These are phyloP conservation scores for Trimorus sp. DNA, from an alignment of 2,888 invertebrate species.

Conservation along the genomic window DNA sequence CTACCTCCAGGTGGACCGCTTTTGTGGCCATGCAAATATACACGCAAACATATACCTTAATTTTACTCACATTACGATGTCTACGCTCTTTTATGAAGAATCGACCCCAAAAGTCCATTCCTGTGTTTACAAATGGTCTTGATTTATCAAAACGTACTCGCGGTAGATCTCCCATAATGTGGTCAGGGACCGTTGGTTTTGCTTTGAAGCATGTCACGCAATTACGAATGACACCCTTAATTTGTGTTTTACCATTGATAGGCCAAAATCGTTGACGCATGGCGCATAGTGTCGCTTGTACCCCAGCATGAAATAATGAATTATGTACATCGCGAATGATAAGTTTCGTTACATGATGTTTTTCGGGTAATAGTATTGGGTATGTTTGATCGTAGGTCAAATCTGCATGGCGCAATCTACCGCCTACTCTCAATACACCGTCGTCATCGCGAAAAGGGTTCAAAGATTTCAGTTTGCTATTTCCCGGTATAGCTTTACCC, in stretches of 20 bases:
- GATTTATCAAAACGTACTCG: neutral
- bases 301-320: slow-evolving; percentile 43
- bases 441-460: neutral
- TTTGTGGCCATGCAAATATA: slow-evolving; percentile 38
- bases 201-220: slow-evolving; percentile 36
- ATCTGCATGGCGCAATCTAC: slow-evolving; percentile 44
- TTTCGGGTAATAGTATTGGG: slow-evolving; percentile 50
- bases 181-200: neutral
- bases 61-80: slow-evolving; percentile 19
- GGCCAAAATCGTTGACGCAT: slow-evolving; percentile 53
- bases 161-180: neutral
- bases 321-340: slow-evolving; percentile 35
- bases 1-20: slow-evolving; percentile 60
- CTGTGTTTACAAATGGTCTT: neutral
- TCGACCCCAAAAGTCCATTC: neutral
- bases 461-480: neutral
- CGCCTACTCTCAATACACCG: slow-evolving; percentile 43
- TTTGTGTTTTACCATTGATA: slow-evolving; percentile 44
- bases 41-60: slow-evolving; percentile 51
- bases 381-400: slow-evolving; percentile 38
- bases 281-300: slow-evolving; percentile 48
- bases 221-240: slow-evolving; percentile 32
- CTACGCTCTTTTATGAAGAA: neutral
- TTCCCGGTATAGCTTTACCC: neutral
- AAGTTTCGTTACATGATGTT: slow-evolving; percentile 36